These are phyloP conservation scores for Aporophyla nigra DNA, from an alignment of 2,888 invertebrate genomes.

Conservation along the genomic window DNA sequence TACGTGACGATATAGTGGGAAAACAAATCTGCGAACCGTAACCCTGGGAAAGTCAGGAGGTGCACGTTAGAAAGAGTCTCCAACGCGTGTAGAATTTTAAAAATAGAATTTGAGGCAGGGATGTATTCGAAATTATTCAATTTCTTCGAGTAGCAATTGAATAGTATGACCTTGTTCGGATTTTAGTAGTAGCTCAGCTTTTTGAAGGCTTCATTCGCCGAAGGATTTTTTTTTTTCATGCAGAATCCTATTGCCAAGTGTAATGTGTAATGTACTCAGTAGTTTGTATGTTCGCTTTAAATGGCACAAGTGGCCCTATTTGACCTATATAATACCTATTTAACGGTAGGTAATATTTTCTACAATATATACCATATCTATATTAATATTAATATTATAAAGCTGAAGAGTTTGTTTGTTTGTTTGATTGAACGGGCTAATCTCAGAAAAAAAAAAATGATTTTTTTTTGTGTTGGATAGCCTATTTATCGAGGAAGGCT, in stretches of 20 bases:
- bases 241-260: not conserved
- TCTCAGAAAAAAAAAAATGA: too few relatives aligned
- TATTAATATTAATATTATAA: too few relatives aligned
- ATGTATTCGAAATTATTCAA: slow-evolving; percentile 65
- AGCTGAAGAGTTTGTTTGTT: too few relatives aligned
- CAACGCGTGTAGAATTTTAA: slow-evolving; percentile 72
- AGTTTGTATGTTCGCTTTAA: not conserved
- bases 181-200: slow-evolving; percentile 33
- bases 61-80: slow-evolving; percentile 65
- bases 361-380: too few relatives aligned
- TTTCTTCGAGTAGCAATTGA: slow-evolving; percentile 66
- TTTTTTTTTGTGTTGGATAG: too few relatives aligned
- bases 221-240: not conserved
- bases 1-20: slow-evolving; percentile 67
- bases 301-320: not conserved
- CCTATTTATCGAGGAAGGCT: too few relatives aligned
- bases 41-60: slow-evolving; percentile 65
- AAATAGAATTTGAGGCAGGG: slow-evolving; percentile 70
- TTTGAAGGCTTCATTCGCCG: not conserved
- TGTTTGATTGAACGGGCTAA: too few relatives aligned
- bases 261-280: not conserved
- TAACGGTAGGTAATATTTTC: too few relatives aligned
- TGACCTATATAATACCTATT: not conserved
- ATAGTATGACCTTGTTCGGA: slow-evolving; percentile 57
- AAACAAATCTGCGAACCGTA: slow-evolving; percentile 71